Evolutionary conservation across 2,888 invertebrate genomes (phyloP).

Genomic region (Hecatera dysodea): DNA sequence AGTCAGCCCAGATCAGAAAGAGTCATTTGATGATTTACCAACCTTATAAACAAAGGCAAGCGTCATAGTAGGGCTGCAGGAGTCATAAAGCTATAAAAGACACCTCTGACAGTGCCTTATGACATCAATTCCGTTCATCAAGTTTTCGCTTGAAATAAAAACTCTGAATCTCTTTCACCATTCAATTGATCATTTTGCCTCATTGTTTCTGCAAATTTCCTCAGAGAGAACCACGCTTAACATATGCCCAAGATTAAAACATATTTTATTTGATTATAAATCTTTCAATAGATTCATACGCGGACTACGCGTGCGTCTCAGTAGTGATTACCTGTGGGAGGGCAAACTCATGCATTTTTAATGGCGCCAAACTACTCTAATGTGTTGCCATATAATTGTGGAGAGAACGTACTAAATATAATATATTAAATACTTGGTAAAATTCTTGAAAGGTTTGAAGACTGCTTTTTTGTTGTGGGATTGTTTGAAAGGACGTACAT

Average conservation of each 20-base stretch:
- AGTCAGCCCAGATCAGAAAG: too few species aligned
- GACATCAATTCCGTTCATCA: not conserved
- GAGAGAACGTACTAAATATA: slow-evolving; percentile 29
- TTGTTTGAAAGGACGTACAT: not conserved
- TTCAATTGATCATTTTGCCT: not conserved
- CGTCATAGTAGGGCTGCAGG: too few species aligned
- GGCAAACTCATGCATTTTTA: slow-evolving; percentile 56
- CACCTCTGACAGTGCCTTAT: not conserved
- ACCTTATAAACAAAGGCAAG: too few species aligned
- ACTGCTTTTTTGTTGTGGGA: not conserved
- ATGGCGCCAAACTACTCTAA: slow-evolving; percentile 57
- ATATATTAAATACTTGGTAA: not conserved
- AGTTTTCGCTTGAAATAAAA: not conserved
- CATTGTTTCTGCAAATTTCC: slow-evolving; percentile 3
- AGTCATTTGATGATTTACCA: too few species aligned
- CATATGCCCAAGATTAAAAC: slow-evolving; percentile 32
- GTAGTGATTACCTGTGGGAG: slow-evolving; percentile 63
- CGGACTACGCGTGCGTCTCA: slow-evolving; percentile 50
- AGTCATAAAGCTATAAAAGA: not conserved
- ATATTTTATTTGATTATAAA: slow-evolving; percentile 60
- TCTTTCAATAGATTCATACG: slow-evolving; percentile 58
- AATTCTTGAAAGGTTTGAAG: slow-evolving; percentile 3
- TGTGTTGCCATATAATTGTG: slow-evolving; percentile 59
- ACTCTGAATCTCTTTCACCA: not conserved
- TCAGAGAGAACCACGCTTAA: slow-evolving; percentile 13